A percentile compares a stretch with the other conserved stretches of the same genome.
These are phyloP conservation scores for Lepilemur ruficaudatus DNA, from an alignment of 2,797 vertebrate genomes.

Conservation along the genomic window DNA sequence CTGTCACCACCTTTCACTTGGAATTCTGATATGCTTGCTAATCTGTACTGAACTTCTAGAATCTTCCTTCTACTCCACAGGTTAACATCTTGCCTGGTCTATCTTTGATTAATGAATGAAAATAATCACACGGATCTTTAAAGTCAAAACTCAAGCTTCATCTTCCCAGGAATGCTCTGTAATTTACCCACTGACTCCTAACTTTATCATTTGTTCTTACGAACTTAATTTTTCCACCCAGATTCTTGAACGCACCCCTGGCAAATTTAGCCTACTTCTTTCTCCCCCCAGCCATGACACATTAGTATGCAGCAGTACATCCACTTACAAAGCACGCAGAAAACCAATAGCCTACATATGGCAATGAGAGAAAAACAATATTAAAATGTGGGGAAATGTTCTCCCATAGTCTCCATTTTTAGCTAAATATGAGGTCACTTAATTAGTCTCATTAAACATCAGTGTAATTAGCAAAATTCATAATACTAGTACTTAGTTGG, in stretches of 20 bases:
- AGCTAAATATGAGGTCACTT: not conserved
- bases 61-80: not conserved
- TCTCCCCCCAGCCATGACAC: not conserved
- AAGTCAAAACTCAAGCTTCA: not conserved
- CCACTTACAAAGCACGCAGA: not conserved
- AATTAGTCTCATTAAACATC: not conserved
- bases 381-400: not conserved
- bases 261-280: not conserved
- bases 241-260: not conserved
- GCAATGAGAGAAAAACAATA: not conserved
- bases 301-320: not conserved
- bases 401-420: not conserved
- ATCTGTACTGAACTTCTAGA: not conserved
- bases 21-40: not conserved
- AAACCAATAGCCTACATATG: not conserved
- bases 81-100: not conserved
- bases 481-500: not conserved
- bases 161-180: not conserved
- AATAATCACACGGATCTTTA: not conserved
- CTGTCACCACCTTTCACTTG: not conserved
- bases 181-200: not conserved
- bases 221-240: not conserved
- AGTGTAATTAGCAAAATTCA: not conserved
- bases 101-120: not conserved
- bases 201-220: not conserved